Evolutionary conservation across 1,140 invertebrate species (phyloP).

Genomic region (Gryllus bimaculatus): DNA sequence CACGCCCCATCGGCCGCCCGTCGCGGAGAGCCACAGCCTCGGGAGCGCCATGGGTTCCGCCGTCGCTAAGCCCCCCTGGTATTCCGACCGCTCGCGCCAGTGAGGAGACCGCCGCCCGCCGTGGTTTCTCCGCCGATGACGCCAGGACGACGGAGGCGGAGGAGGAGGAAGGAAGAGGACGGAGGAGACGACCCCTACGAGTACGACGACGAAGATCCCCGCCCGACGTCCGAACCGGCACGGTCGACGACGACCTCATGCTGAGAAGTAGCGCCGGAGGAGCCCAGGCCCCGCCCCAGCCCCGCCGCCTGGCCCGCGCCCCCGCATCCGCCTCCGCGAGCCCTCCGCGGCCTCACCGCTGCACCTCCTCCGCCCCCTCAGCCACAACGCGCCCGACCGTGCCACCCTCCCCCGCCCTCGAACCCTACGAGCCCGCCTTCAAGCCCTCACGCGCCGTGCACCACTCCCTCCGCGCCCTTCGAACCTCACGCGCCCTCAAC

Average conservation of each 20-base stretch:
- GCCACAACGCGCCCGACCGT: too few relatives aligned
- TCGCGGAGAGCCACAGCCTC: neutral
- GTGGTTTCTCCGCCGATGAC: constrained; percentile 17
- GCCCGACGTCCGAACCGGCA: neutral
- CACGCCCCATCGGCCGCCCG: too few relatives aligned
- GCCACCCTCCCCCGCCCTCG: too few relatives aligned
- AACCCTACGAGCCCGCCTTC: too few relatives aligned
- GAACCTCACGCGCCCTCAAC: too few relatives aligned
- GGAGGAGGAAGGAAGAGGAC: constrained; percentile 20
- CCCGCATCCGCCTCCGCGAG: too few relatives aligned
- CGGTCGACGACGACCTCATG: constrained; percentile 26
- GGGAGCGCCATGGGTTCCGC: neutral
- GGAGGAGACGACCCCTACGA: constrained; percentile 39
- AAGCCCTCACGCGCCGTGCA: too few relatives aligned
- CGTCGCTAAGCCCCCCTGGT: neutral
- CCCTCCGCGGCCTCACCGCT: too few relatives aligned
- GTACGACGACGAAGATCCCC: constrained; percentile 42
- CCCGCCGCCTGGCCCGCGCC: too few relatives aligned
- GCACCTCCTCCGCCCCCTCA: too few relatives aligned
- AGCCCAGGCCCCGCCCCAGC: neutral
- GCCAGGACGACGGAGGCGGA: constrained; percentile 21
- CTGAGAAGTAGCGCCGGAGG: constrained; percentile 27
- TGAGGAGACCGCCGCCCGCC: constrained; percentile 4
- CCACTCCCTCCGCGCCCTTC: too few relatives aligned
- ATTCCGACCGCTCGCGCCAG: neutral